phyloP scores from a whole-genome alignment of 2,113 vertebrate species.

The Regulus satrapa region DNA sequence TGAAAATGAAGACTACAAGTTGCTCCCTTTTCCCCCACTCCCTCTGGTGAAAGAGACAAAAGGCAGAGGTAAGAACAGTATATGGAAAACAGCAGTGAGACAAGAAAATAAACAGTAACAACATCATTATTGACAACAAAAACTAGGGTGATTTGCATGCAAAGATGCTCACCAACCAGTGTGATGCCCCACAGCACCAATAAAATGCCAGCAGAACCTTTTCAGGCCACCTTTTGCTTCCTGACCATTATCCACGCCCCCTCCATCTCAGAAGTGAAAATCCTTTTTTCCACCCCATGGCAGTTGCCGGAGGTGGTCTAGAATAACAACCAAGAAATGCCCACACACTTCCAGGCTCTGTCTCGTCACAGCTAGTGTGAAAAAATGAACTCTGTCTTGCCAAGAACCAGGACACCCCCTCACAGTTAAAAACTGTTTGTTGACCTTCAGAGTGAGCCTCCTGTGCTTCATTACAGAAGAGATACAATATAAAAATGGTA shows the following conservation, averaged over 20 bases:
- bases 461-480: neutral
- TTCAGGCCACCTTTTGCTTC: fast-evolving
- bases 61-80: neutral
- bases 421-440: neutral
- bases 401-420: fast-evolving
- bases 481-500: neutral
- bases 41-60: neutral
- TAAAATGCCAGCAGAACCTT: neutral
- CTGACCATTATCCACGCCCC: fast-evolving
- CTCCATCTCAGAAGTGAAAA: neutral
- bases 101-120: neutral
- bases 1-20: neutral
- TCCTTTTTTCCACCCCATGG: neutral
- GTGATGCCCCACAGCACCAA: fast-evolving
- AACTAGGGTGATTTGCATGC: neutral
- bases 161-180: too few species aligned
- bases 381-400: neutral
- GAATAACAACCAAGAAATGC: neutral
- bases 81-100: neutral
- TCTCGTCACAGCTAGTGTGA: neutral
- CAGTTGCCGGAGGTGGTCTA: fast-evolving
- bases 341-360: neutral
- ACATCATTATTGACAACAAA: neutral
- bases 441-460: neutral
- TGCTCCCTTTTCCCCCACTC: neutral